Base-by-base conservation (phyloP, 2,888 invertebrate genomes). In the Agrochola lota region DNA sequence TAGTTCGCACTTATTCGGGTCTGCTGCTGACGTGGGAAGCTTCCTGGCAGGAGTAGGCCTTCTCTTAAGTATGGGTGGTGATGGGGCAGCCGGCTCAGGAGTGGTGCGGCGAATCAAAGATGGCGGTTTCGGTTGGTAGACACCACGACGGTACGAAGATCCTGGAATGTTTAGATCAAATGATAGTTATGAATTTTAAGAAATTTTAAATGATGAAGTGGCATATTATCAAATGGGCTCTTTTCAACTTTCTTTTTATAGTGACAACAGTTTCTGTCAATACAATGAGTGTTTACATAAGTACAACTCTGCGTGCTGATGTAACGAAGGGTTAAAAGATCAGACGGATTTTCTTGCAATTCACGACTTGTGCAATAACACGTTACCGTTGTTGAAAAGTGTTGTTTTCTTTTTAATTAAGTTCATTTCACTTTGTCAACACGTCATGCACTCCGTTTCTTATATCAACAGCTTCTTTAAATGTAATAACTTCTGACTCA, bases 1-100 rank as follows among this genome's bases (percentile, higher is more conserved):
- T 83, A 98, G 97, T 89, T 98, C 98, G 90, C 98, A 98, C 71
- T 97, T 97, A 88, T 87, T 93, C 75, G 90, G 95, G 84, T 94
- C 95, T 2, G 79, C 81, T 8, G 85, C 68, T n/a, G 87, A 73
- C 76, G 79, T 71, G 0, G 91, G 94, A 30, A 93, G 95, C 83
- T 94, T 96, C 80, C 94, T 91, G 30, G 92, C 90, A 23, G 95
- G 94, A 5, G 89, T 81, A 20, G 95, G 94, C 78, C 95, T 86
- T 67, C 94, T 90, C 46, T 93, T 90, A 67, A 83, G 82, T 23
- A 92, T 80, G 0, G 91, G 84, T 23, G 80, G 88, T 7, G 90
- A 62, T 7, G 92, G 78, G 8, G 78, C 20, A 9, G 83, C 62
- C 1, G 95, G 93, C 62, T 95, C 95, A 0, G 92, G 89, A 3